phyloP scores from a whole-genome alignment of 1,140 invertebrate species.

The Philopotamus ludificatus region DNA sequence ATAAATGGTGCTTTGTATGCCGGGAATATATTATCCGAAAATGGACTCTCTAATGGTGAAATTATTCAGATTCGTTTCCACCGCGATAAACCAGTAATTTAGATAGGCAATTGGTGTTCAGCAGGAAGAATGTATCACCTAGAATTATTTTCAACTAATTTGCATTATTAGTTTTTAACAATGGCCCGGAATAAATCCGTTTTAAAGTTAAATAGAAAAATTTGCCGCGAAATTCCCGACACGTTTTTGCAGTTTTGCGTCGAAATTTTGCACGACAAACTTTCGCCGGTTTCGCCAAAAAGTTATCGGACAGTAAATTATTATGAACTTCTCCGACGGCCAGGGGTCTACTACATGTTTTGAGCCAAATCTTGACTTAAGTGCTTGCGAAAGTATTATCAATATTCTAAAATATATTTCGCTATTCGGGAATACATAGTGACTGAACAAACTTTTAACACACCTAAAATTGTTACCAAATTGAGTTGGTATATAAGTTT shows the following conservation, averaged over 20 bases:
- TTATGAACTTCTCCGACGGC: slow-evolving; percentile 4
- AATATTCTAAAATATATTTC: not conserved
- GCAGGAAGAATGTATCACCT: slow-evolving; percentile 8
- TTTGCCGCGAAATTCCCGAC: slow-evolving; percentile 16
- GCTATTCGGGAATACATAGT: too few species aligned
- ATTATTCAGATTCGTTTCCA: slow-evolving; percentile 40
- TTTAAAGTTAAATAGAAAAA: slow-evolving; percentile 11
- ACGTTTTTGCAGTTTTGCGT: slow-evolving; percentile 24
- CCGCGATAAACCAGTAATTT: slow-evolving; percentile 38
- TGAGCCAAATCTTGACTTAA: not conserved
- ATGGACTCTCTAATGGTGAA: slow-evolving; percentile 36
- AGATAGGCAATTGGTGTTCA: slow-evolving; percentile 28
- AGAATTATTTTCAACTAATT: not conserved
- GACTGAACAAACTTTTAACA: not conserved
- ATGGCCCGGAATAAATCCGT: too few species aligned
- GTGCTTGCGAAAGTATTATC: not conserved
- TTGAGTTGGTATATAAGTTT: not conserved
- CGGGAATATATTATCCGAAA: slow-evolving; percentile 40
- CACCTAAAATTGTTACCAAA: not conserved
- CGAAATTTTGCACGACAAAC: slow-evolving; percentile 16
- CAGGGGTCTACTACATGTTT: not conserved
- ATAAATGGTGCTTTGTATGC: slow-evolving; percentile 25
- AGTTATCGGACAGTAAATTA: slow-evolving; percentile 25
- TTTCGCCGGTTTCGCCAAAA: slow-evolving; percentile 23
- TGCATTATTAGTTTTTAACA: too few species aligned